Base-by-base conservation (phyloP, 2,797 vertebrate genomes). In the Lepus oiostolus region DNA sequence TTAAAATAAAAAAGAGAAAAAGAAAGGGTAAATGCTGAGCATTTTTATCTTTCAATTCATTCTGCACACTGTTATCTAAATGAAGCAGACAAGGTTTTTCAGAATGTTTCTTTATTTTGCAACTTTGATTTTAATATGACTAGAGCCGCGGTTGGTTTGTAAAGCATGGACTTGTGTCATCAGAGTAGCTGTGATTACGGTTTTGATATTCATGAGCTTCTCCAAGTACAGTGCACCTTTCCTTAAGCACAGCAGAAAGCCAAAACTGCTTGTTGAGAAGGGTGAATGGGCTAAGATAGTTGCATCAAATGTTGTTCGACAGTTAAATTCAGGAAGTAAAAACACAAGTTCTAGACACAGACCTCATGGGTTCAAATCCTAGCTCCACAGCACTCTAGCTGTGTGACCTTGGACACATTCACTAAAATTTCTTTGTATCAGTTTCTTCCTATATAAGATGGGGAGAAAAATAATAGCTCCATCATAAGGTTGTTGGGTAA, bases 41-140 rank as follows among this genome's bases (percentile, higher is more conserved):
- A 65, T 85, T 93, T 96, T 92, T 95, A 74, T 90, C 67, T 96
- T 96, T 63, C 87, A 80, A 30, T 95, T 97, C 96, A 90, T 96
- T 81, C 92, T 71, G 91, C 62, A 77, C 17, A 8, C 1, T 54
- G n/a, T 96, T 96, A 68, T 92, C 84, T 96, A 97, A 98, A 97
- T 97, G 91, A 96, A 2, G 0, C 94, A 97, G 80, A 68, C 94
- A 81, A 92, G 26, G 50, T 47, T 97, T 97, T 47, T 82, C 68
- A 93, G 82, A 89, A 93, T 94, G 67, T 1, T 47, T 60, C 85
- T 97, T 93, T 97, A 85, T 90, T 98, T 98, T 97, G 93, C 87
- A 97, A 89, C 83, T 97, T 96, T 91, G 35, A 94, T 97, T 98
- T 97, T 93, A 95, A 90, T 84, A 94, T 90, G 7, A 4, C 62